Percentiles rank a stretch among this genome's conserved stretches.
phyloP scores from a whole-genome alignment of 1,140 invertebrate species.

The Heliconius hewitsoni region DNA sequence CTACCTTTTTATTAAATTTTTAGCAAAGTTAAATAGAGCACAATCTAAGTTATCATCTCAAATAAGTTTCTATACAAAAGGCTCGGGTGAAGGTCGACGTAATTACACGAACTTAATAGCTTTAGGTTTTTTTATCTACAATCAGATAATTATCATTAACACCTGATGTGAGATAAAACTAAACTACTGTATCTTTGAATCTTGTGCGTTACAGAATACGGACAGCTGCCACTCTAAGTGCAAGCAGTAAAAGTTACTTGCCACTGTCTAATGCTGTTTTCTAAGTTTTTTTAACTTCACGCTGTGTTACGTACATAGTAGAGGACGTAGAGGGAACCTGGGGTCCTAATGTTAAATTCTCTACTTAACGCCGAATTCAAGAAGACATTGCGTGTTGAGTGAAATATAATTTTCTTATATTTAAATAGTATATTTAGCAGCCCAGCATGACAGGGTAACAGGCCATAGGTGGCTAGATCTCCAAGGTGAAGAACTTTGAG shows the following conservation, averaged over 20 bases:
- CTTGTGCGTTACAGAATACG: not conserved
- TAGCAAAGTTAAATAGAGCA: not conserved
- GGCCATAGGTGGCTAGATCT: too few relatives aligned
- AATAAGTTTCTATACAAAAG: not conserved
- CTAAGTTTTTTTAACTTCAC: not conserved
- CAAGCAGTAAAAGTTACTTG: not conserved
- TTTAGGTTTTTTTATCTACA: not conserved
- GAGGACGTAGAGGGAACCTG: not conserved
- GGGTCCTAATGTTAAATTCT: too few relatives aligned
- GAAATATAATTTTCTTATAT: too few relatives aligned
- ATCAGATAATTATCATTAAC: conserved; percentile 11
- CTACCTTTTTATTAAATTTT: not conserved
- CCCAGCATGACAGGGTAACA: too few relatives aligned
- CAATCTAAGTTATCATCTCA: conserved; percentile 1
- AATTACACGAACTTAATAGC: conserved; percentile 3
- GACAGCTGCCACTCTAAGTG: not conserved
- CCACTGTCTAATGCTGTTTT: not conserved
- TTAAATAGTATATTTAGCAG: too few relatives aligned
- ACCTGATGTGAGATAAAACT: conserved; percentile 1
- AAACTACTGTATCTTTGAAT: not conserved
- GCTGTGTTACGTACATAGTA: not conserved
- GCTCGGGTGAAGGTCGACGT: not conserved
- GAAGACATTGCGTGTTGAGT: too few relatives aligned
- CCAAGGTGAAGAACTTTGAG: too few relatives aligned
- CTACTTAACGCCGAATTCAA: too few relatives aligned